Base-by-base conservation (phyloP, 2,113 vertebrate genomes). In the Australoheros scitulus region DNA sequence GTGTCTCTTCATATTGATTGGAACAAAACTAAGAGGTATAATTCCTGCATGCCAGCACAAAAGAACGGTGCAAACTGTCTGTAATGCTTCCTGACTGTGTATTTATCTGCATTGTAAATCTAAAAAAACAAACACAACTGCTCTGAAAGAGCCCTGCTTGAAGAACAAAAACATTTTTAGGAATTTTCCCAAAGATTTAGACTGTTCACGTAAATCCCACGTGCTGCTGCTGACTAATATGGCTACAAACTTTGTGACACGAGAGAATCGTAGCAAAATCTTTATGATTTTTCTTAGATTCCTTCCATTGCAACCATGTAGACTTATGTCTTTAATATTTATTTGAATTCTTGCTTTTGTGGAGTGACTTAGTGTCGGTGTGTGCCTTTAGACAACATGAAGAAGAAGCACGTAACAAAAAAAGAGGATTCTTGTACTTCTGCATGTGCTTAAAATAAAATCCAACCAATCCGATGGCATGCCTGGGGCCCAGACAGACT, bases 21-120 rank as follows among this genome's bases (percentile, higher is more conserved):
- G 92, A 92, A 93, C 61, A 91, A 91, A 65, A 92, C 43, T 84
- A 91, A 91, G 90, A 92, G 92, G 94, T 88, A 91, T 90, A 89
- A 92, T 95, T 90, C 83, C 87, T 90, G 79, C 81, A 76, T 89
- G 82, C 80, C 65, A 88, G 63, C 26, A 32, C 70, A 78, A 72
- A 88, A 68, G 34, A 79, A 72, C 22, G 24, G 80, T 22, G 68
- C 79, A 85, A 74, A 82, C 47, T 82, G 82, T 88, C 78, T 81
- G 75, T 63, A 58, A 43, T 32, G 47, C 32, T 80, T 61, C 63
- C 60, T 70, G 63, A 14, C 11, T 56, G 52, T 11, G 34, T 43
- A 20, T 64, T 47, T 58, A 61, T 76, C 68, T 41, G 61, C 76
- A 38, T 76, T 43, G 32, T 26, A 61, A 70, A 78, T 77, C 61